Conservation (phyloP, 2,888 invertebrate genomes). For the Mechanitis messenoides region DNA sequence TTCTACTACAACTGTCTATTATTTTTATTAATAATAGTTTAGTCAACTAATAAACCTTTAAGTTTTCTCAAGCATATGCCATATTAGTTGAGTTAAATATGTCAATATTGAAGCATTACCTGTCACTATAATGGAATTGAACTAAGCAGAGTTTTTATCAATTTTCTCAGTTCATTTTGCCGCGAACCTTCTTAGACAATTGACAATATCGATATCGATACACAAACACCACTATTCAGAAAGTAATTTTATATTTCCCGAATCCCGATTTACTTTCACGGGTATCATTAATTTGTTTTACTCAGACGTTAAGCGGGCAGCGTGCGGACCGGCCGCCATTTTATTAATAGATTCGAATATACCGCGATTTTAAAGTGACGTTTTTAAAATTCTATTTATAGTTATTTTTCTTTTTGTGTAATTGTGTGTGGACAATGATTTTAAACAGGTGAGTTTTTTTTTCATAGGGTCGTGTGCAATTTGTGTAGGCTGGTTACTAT, state of each 20-base stretch:
- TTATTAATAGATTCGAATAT: slow-evolving; percentile 38
- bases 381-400: slow-evolving; percentile 29
- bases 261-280: slow-evolving; percentile 54
- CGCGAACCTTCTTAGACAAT: too few species aligned
- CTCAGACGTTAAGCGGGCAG: slow-evolving; percentile 46
- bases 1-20: too few species aligned
- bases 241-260: slow-evolving; percentile 65
- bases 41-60: too few species aligned
- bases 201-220: slow-evolving; percentile 1
- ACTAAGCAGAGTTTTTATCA: too few species aligned
- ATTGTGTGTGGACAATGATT: slow-evolving; percentile 53
- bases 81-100: too few species aligned
- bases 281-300: slow-evolving; percentile 41
- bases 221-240: slow-evolving; percentile 34
- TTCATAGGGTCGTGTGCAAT: slow-evolving; percentile 32
- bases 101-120: too few species aligned
- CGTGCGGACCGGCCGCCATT: slow-evolving; percentile 43
- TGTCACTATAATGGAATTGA: too few species aligned
- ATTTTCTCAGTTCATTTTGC: too few species aligned
- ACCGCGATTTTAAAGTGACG: slow-evolving; percentile 28
- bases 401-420: slow-evolving; percentile 39
- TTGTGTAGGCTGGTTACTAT: neutral
- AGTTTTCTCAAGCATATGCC: too few species aligned
- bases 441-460: slow-evolving; percentile 58
- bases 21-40: too few species aligned